Conservation (phyloP, 2,113 vertebrate species). For the Cettia cetti region DNA sequence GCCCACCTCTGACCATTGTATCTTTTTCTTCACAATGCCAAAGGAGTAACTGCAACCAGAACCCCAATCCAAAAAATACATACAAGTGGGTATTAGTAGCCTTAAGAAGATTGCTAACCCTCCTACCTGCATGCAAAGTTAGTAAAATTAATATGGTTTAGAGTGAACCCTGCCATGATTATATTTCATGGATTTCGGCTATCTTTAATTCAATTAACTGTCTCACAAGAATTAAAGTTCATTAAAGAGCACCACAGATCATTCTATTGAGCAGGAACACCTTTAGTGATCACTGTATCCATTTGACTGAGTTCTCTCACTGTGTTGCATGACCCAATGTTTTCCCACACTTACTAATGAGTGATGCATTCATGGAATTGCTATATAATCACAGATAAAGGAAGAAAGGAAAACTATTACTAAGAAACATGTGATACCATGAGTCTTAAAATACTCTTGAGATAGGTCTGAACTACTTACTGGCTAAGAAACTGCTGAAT, state of each 20-base stretch:
- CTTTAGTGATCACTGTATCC: background rate
- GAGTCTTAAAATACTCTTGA: background rate
- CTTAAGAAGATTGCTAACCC: background rate
- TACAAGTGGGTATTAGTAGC: background rate
- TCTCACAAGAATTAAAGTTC: background rate
- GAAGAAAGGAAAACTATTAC: background rate
- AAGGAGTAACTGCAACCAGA: background rate
- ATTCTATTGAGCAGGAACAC: background rate
- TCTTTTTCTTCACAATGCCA: background rate
- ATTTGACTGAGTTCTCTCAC: background rate
- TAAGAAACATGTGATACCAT: background rate
- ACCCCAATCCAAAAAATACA: background rate
- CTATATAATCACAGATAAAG: conserved; percentile 2
- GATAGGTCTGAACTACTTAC: background rate
- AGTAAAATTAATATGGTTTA: background rate
- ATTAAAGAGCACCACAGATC: background rate
- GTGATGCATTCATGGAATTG: background rate
- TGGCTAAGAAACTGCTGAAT: conserved; percentile 17
- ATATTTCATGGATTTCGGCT: background rate
- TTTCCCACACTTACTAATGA: background rate
- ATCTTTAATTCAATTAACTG: background rate
- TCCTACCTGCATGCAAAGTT: background rate
- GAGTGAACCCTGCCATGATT: background rate
- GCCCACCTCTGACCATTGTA: background rate
- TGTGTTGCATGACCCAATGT: fast-evolving